Evolutionary conservation across 1,140 invertebrate genomes (phyloP).

Genomic region (Medauroidea extradentata): DNA sequence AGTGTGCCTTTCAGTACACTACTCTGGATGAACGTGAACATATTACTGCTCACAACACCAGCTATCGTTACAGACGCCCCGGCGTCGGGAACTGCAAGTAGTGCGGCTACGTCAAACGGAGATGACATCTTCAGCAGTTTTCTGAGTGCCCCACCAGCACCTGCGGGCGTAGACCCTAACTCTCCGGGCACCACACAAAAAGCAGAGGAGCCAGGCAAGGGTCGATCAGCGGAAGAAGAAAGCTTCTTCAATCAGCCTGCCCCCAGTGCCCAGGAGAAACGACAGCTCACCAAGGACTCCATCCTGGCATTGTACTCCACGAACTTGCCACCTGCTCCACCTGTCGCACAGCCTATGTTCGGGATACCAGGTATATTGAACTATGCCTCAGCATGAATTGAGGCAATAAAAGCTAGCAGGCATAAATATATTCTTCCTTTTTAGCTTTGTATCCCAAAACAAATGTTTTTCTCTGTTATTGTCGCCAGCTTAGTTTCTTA

Average conservation of each 20-base stretch:
- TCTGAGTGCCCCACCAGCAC: slow-evolving; percentile 59
- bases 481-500: no score
- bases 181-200: background rate
- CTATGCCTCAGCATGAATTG: slow-evolving; percentile 4
- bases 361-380: slow-evolving; percentile 8
- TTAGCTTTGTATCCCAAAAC: no score
- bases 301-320: slow-evolving; percentile 87
- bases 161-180: slow-evolving; percentile 1
- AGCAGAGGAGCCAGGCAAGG: slow-evolving; percentile 38
- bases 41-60: no score
- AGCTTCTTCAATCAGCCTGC: slow-evolving; percentile 86
- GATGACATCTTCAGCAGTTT: slow-evolving; percentile 76
- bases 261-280: slow-evolving; percentile 66
- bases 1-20: no score
- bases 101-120: slow-evolving; percentile 37
- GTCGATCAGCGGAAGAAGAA: slow-evolving; percentile 67
- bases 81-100: slow-evolving; percentile 14
- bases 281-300: slow-evolving; percentile 88
- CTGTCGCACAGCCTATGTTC: slow-evolving; percentile 14
- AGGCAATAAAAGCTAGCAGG: background rate
- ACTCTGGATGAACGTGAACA: no score
- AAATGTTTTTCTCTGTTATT: no score
- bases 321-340: slow-evolving; percentile 36
- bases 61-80: slow-evolving; percentile 15
- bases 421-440: no score